Percentiles rank a stretch among this genome's conserved stretches.
Conservation (phyloP, 2,888 invertebrate genomes). For the Pseudococcus longispinus region DNA sequence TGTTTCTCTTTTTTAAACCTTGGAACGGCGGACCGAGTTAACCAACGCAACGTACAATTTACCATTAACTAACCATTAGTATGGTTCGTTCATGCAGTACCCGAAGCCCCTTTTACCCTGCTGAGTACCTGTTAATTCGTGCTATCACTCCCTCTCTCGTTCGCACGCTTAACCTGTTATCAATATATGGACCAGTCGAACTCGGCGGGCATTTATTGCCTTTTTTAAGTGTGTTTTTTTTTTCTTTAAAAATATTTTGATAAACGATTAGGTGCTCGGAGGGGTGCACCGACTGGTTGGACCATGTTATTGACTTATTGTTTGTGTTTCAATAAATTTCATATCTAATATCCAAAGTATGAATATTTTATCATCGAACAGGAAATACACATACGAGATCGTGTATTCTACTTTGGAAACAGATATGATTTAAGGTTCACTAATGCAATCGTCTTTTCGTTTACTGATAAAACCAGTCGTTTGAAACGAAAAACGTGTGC, state of each 20-base stretch:
- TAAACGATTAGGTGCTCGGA: neutral
- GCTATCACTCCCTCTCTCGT: constrained; percentile 3
- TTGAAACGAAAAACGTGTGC: neutral
- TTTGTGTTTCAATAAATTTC: neutral
- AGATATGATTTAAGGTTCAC: no score
- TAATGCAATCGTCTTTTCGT: no score
- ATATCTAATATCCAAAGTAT: neutral
- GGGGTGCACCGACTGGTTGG: neutral
- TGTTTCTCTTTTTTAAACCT: constrained; percentile 40
- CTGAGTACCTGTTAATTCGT: constrained; percentile 29
- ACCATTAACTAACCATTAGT: constrained; percentile 49
- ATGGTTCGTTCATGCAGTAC: constrained; percentile 48
- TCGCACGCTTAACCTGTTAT: constrained; percentile 13
- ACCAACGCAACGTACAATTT: constrained; percentile 49
- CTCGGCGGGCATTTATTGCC: neutral
- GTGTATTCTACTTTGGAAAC: neutral
- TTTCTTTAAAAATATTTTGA: neutral
- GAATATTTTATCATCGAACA: neutral
- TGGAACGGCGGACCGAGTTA: constrained; percentile 53
- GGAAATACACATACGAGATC: neutral
- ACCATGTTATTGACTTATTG: neutral
- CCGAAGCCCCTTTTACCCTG: constrained; percentile 31
- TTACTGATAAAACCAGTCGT: neutral
- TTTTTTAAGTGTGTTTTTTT: neutral
- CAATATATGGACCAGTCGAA: constrained; percentile 20